Percentiles rank a stretch among this genome's conserved stretches.
Evolutionary conservation across 2,113 vertebrate species (phyloP).

Genomic region (Glaucidium brasilianum): DNA sequence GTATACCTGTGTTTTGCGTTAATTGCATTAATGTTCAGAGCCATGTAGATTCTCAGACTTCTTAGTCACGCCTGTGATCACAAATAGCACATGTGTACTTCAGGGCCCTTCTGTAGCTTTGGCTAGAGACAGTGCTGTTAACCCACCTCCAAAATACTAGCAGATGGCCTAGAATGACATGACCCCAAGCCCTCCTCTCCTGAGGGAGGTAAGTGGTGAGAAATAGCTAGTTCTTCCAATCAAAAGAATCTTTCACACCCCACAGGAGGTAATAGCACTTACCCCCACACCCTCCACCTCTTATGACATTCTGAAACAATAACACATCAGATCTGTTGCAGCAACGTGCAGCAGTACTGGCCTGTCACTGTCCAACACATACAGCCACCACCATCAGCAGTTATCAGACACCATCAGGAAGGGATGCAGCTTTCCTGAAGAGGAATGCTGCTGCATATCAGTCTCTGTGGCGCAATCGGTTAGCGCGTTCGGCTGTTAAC

Average conservation of each 20-base stretch:
- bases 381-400: background rate
- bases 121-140: background rate
- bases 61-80: background rate
- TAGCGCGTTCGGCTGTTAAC: slow-evolving; percentile 80
- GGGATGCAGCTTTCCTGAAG: background rate
- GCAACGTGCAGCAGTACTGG: background rate
- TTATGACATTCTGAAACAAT: background rate
- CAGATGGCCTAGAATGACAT: background rate
- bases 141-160: background rate
- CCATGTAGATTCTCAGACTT: background rate
- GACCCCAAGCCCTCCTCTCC: background rate
- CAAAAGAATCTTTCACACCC: background rate
- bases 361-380: rapidly evolving
- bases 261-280: background rate
- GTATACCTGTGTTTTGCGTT: background rate
- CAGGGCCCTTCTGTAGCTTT: background rate
- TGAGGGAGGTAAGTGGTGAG: background rate
- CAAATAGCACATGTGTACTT: background rate
- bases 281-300: too few relatives aligned
- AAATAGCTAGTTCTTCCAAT: background rate
- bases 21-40: background rate
- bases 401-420: rapidly evolving
- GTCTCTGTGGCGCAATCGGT: slow-evolving; percentile 79
- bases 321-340: background rate
- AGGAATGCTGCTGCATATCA: rapidly evolving